Percentiles rank a stretch among this genome's conserved stretches.
Conservation (phyloP, 1,140 invertebrate genomes). For the Babylonia areolata region DNA sequence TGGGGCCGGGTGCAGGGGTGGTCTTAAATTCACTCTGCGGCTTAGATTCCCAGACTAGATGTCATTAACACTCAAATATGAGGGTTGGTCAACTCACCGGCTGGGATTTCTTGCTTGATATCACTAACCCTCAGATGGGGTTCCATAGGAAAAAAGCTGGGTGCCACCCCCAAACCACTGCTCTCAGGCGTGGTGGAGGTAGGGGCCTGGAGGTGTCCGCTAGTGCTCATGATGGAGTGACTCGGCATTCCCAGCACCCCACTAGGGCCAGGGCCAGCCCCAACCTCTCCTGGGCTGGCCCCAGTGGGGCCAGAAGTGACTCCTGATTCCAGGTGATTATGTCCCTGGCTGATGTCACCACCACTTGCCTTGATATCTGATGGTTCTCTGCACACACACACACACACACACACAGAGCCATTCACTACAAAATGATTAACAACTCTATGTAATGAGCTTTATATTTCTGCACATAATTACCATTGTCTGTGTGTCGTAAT, state of each 20-base stretch:
- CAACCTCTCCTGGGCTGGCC: background rate
- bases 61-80: too few species aligned
- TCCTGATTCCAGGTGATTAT: constrained; percentile 38
- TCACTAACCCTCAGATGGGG: background rate
- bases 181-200: constrained; percentile 47
- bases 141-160: constrained; percentile 28
- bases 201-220: constrained; percentile 38
- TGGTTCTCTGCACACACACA: constrained; percentile 39
- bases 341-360: constrained; percentile 26
- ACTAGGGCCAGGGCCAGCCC: background rate
- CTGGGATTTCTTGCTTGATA: constrained; percentile 29
- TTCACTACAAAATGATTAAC: too few species aligned
- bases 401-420: too few species aligned
- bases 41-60: too few species aligned
- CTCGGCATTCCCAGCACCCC: constrained; percentile 22
- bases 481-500: too few species aligned
- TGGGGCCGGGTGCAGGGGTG: too few species aligned
- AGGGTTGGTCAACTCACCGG: too few species aligned
- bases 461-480: too few species aligned
- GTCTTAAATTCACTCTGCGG: too few species aligned
- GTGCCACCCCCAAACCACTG: constrained; percentile 1
- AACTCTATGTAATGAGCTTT: too few species aligned
- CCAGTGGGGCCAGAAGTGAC: constrained; percentile 6
- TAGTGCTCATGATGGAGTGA: constrained; percentile 25
- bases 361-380: constrained; percentile 38